Percentiles rank a stretch among this genome's conserved stretches.
These are phyloP conservation scores for Cromileptes altivelis DNA, from an alignment of 2,113 vertebrate genomes.

Conservation along the genomic window DNA sequence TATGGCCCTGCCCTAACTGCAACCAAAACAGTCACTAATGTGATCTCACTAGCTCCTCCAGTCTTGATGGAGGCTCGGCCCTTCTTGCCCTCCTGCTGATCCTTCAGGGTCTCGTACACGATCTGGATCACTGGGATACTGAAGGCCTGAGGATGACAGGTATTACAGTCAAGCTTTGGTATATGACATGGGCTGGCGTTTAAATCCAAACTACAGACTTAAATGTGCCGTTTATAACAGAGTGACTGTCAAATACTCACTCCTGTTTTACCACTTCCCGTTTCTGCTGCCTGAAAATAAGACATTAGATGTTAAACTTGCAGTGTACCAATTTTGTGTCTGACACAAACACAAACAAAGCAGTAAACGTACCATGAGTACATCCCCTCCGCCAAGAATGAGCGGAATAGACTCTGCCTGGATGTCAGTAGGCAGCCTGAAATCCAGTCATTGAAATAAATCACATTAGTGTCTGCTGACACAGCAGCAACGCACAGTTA, in stretches of 20 bases:
- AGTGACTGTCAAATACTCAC: conserved; percentile 84
- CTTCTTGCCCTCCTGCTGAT: conserved; percentile 96
- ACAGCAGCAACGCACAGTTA: not conserved
- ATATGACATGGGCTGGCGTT: not conserved
- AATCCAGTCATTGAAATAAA: conserved; percentile 5
- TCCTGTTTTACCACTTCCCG: conserved; percentile 98
- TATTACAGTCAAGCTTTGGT: not conserved
- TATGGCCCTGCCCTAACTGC: not conserved
- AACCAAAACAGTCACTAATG: conserved; percentile 1
- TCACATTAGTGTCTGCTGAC: not conserved
- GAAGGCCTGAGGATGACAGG: conserved; percentile 88
- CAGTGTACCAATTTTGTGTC: not conserved
- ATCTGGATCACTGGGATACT: conserved; percentile 99
- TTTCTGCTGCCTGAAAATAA: conserved; percentile 92
- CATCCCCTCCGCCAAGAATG: conserved; percentile 97
- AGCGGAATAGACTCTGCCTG: conserved; percentile 97
- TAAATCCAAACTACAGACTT: not conserved
- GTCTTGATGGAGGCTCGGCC: conserved; percentile 93
- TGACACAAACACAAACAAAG: not conserved
- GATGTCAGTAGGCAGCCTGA: conserved; percentile 96
- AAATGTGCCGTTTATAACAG: not conserved
- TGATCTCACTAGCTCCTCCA: conserved; percentile 88
- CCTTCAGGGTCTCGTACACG: conserved; percentile 97
- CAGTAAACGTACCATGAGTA: conserved; percentile 91
- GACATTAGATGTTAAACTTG: not conserved